These are phyloP conservation scores for Leptoteleia sp. DNA, from an alignment of 1,140 invertebrate genomes.

Conservation along the genomic window DNA sequence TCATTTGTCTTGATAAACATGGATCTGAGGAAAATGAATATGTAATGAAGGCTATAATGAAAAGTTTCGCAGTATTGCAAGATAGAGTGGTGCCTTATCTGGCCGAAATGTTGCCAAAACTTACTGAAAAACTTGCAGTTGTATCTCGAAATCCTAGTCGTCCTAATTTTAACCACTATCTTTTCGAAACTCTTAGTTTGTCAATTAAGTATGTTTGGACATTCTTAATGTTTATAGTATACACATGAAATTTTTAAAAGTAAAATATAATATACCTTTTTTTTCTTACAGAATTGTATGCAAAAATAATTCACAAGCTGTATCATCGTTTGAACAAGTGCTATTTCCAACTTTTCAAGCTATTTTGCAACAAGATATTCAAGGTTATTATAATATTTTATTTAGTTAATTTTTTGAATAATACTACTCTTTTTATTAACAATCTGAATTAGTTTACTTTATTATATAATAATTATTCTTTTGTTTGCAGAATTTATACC, in stretches of 20 bases:
- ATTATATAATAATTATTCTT: not conserved
- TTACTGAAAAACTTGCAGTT: constrained; percentile 90
- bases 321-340: constrained; percentile 93
- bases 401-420: not conserved
- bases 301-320: constrained; percentile 88
- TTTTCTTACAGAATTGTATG: constrained; percentile 85
- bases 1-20: constrained; percentile 86
- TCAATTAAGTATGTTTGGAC: constrained; percentile 86
- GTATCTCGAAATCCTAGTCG: constrained; percentile 98
- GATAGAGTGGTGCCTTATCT: constrained; percentile 91
- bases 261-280: not conserved
- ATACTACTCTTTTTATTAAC: too few species aligned
- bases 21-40: constrained; percentile 97
- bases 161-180: constrained; percentile 98
- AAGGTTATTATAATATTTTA: constrained; percentile 83
- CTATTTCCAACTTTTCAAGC: constrained; percentile 96
- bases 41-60: constrained; percentile 97
- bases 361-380: constrained; percentile 95
- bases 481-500: constrained; percentile 94
- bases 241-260: too few species aligned
- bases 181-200: constrained; percentile 96
- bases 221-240: too few species aligned
- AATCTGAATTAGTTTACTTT: not conserved
- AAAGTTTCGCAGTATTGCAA: constrained; percentile 91
- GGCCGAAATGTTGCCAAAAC: constrained; percentile 88